Evolutionary conservation across 2,888 invertebrate genomes (phyloP), one percentile per base, ranked within the genome.

Genomic region (Calameuta pallipes): DNA sequence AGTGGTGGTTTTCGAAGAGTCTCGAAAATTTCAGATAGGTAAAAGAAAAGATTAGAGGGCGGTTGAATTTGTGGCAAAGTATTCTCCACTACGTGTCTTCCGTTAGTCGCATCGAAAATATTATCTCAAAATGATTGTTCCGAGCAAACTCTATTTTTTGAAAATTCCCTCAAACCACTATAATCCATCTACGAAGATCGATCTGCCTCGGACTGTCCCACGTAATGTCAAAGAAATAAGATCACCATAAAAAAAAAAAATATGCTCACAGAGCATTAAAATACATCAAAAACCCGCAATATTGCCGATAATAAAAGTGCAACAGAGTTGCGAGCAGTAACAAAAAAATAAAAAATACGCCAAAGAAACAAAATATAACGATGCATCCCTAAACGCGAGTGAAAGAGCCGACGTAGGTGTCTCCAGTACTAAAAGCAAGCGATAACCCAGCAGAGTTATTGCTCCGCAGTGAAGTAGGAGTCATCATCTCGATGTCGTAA

Each of bases 401-500:
- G 23, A 23, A 56, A 81, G 81, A 79, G 77, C 76, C 76, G 77
- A 56, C 15, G 56, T 9, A 23, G 9, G 77, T 78, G 77, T 76
- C 73, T 75, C 77, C 76, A 75, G 70, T 75, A 75, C 79, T 83
- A 80, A 82, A 81, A 82, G 77, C 73, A 13, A 77, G 78, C 80
- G 79, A 83, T 83, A 85, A 82, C 79, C 77, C 73, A 41, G 71
- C 35, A 75, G 74, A 81, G 82, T 82, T 83, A 80, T 79, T 80
- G 79, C 69, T 75, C 70, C 79, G n/a, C 35, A 76, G 73, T 78
- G 69, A 75, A 37, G 56, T n/a, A 71, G 75, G 76, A 56, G 56
- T 56, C 23, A 56, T 23, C 56, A 56, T 23, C 56, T 56, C 1
- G 23, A 56, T 56, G 56, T 56, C 56, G 56, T 56, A 56, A 56